Conservation (phyloP, 2,888 invertebrate species). For the Gymnosoma rotundatum region DNA sequence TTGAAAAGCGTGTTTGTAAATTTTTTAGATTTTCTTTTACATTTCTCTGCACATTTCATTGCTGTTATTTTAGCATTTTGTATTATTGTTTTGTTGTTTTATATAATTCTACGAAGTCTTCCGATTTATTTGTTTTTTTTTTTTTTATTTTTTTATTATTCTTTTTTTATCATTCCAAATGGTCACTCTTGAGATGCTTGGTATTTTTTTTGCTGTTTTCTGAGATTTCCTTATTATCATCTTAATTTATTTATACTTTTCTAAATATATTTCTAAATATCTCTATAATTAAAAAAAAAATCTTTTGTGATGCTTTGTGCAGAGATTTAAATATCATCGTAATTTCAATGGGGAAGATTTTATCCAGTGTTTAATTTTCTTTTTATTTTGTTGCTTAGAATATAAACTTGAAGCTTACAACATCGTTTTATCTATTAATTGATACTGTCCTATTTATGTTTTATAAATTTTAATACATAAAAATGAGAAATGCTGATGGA, state of each 20-base stretch:
- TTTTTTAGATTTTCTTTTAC: background rate
- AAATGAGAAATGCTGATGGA: no score
- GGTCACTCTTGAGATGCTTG: slow-evolving; percentile 38
- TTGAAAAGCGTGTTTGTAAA: slow-evolving; percentile 25
- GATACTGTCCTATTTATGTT: no score
- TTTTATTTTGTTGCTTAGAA: no score
- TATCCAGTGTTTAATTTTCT: no score
- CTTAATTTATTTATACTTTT: background rate
- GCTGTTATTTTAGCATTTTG: background rate
- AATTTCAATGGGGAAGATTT: background rate
- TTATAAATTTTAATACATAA: no score
- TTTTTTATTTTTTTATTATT: background rate
- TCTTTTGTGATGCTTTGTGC: background rate
- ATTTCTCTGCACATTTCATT: slow-evolving; percentile 7
- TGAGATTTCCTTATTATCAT: background rate
- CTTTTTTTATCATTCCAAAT: slow-evolving; percentile 49
- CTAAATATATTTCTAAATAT: no score
- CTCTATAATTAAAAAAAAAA: background rate
- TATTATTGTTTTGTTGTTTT: background rate
- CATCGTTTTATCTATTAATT: no score
- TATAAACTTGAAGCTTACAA: no score
- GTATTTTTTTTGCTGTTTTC: background rate
- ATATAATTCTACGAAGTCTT: background rate
- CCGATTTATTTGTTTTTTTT: slow-evolving; percentile 25
- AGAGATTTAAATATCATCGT: background rate